Percentiles rank a stretch among this genome's conserved stretches.
Conservation (phyloP, 2,113 vertebrate species). For the Cisticola juncidis region DNA sequence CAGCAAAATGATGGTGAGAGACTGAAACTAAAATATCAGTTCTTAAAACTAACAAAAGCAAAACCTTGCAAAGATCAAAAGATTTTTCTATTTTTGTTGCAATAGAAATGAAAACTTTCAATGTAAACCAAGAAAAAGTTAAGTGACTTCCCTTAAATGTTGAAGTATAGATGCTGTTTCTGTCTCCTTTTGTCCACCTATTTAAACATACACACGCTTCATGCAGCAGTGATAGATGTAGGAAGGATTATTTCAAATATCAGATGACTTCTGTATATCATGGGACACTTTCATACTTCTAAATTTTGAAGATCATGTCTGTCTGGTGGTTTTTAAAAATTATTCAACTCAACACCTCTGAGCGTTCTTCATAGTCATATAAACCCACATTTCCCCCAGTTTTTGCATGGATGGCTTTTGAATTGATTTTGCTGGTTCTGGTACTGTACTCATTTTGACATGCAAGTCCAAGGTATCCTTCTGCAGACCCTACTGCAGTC, state of each 20-base stretch:
- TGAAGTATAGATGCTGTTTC: not conserved
- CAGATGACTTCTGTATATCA: not conserved
- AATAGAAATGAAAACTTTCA: not conserved
- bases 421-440: not conserved
- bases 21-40: not conserved
- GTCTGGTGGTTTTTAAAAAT: not conserved
- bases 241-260: not conserved
- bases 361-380: not conserved
- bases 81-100: not conserved
- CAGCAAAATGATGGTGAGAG: not conserved
- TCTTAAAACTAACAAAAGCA: not conserved
- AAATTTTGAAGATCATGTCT: not conserved
- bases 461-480: not conserved
- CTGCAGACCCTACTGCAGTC: not conserved
- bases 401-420: not conserved
- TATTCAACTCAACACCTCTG: not conserved
- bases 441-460: not conserved
- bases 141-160: not conserved
- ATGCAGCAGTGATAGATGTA: not conserved
- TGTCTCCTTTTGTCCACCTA: fast-evolving
- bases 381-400: not conserved
- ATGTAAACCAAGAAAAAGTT: not conserved
- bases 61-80: not conserved
- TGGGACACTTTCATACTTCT: not conserved
- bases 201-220: not conserved